phyloP scores from a whole-genome alignment of 1,140 invertebrate genomes.

The Globodera ellingtonae region DNA sequence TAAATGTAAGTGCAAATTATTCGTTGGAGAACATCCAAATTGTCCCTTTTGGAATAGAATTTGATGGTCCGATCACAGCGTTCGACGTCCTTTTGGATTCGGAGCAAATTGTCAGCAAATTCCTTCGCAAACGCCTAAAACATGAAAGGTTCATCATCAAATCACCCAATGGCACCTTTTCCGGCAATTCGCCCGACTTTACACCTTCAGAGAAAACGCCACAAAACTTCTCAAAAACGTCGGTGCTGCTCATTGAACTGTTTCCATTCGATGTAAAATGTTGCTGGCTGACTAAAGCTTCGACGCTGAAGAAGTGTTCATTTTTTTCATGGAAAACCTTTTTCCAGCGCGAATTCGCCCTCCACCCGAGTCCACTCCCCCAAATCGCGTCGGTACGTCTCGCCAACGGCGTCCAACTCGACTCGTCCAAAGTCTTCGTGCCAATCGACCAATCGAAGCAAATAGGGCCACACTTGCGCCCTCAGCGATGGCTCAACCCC shows the following conservation, averaged over 20 bases:
- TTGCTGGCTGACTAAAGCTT: too few relatives aligned
- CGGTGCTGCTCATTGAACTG: slow-evolving; percentile 47
- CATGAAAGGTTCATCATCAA: neutral
- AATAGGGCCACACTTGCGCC: slow-evolving; percentile 75
- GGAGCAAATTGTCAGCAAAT: slow-evolving; percentile 19
- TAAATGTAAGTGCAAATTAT: slow-evolving; percentile 95
- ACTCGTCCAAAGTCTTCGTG: slow-evolving; percentile 73
- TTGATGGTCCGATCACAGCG: slow-evolving; percentile 88
- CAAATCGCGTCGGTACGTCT: slow-evolving; percentile 74
- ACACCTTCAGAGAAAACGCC: neutral
- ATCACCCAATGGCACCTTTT: neutral
- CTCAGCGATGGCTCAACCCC: slow-evolving; percentile 79
- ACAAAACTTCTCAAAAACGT: slow-evolving; percentile 19
- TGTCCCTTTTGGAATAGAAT: slow-evolving; percentile 81
- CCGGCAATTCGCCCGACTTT: neutral
- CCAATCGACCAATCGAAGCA: slow-evolving; percentile 79
- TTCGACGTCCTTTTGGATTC: slow-evolving; percentile 39
- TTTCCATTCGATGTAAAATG: too few relatives aligned
- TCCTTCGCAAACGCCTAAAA: slow-evolving; percentile 22
- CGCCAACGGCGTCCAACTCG: slow-evolving; percentile 75
- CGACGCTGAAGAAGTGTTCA: neutral
- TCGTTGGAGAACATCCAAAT: slow-evolving; percentile 89
- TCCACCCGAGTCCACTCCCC: slow-evolving; percentile 88
- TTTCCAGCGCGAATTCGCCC: slow-evolving; percentile 68
- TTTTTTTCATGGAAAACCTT: slow-evolving; percentile 15